Percentiles rank a stretch among this genome's conserved stretches.
Conservation (phyloP, 2,888 invertebrate genomes). For the Stenchaetothrips biformis region DNA sequence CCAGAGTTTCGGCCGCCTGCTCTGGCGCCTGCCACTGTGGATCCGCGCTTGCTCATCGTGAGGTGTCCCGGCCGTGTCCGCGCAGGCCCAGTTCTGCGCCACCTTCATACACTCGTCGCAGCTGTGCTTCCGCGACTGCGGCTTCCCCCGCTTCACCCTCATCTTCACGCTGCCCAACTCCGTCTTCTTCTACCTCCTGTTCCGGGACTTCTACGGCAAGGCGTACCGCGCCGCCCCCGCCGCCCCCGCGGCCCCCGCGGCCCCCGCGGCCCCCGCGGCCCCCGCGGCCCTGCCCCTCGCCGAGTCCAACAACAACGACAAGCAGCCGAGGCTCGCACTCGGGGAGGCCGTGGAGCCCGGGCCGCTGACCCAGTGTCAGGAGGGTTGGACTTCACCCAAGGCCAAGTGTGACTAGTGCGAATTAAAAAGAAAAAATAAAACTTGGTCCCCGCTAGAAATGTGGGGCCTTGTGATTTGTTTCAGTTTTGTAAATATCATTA, state of each 20-base stretch:
- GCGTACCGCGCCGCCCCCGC: conserved; percentile 46
- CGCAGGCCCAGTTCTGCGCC: conserved; percentile 42
- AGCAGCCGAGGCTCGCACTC: neutral
- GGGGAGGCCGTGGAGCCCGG: neutral
- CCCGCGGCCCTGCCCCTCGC: neutral
- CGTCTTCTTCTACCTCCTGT: conserved; percentile 50
- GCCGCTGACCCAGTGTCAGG: neutral
- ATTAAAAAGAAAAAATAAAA: too few relatives aligned
- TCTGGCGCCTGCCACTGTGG: neutral
- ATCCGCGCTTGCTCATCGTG: neutral
- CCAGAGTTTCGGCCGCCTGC: neutral
- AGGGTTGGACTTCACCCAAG: too few relatives aligned
- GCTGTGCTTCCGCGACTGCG: conserved; percentile 42
- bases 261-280: neutral
- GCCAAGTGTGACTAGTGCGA: too few relatives aligned
- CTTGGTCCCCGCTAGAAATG: too few relatives aligned
- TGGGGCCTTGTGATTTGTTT: too few relatives aligned
- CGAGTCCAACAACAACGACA: neutral
- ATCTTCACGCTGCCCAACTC: conserved; percentile 42
- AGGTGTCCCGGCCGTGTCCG: conserved; percentile 27
- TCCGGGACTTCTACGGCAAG: conserved; percentile 51
- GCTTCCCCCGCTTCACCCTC: conserved; percentile 41
- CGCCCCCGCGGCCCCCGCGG: neutral
- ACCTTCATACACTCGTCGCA: conserved; percentile 42
- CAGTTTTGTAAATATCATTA: too few relatives aligned